Evolutionary conservation across 2,113 vertebrate species (phyloP).

Genomic region (Thunnus thynnus): DNA sequence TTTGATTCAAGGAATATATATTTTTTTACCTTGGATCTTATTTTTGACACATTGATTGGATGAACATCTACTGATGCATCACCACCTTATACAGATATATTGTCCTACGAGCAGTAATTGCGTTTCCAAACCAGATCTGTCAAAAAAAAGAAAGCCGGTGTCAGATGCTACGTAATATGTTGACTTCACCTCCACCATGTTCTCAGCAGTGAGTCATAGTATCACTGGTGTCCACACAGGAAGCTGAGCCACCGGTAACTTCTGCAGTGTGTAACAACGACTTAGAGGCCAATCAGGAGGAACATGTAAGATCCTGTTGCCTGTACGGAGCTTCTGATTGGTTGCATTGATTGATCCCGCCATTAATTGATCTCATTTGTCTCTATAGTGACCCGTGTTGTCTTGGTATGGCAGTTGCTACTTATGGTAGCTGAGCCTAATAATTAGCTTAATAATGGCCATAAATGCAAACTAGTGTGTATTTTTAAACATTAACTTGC

Average conservation of each 20-base stretch:
- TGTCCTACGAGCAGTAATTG: neutral
- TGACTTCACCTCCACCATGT: neutral
- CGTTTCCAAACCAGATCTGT: too few relatives aligned
- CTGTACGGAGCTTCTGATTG: constrained; percentile 41
- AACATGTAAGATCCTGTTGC: constrained; percentile 81
- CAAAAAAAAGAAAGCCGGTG: neutral
- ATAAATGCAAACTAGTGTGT: neutral
- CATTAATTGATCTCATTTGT: constrained; percentile 4
- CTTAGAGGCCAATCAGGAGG: constrained; percentile 69
- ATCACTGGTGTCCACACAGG: constrained; percentile 80
- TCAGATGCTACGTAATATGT: neutral
- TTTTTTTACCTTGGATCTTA: too few relatives aligned
- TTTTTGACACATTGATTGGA: too few relatives aligned
- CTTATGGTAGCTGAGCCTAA: constrained; percentile 7
- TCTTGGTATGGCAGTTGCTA: constrained; percentile 10
- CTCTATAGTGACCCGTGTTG: neutral
- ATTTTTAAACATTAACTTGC: constrained; percentile 1
- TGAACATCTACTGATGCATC: neutral
- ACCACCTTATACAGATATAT: neutral
- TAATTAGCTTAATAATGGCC: neutral
- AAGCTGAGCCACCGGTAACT: constrained; percentile 59
- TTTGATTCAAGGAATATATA: neutral
- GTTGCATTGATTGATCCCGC: neutral
- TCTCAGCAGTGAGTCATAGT: constrained; percentile 31
- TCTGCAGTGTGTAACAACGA: constrained; percentile 60